Evolutionary conservation across 2,888 invertebrate species (phyloP).

Genomic region (Calameuta filiformis): DNA sequence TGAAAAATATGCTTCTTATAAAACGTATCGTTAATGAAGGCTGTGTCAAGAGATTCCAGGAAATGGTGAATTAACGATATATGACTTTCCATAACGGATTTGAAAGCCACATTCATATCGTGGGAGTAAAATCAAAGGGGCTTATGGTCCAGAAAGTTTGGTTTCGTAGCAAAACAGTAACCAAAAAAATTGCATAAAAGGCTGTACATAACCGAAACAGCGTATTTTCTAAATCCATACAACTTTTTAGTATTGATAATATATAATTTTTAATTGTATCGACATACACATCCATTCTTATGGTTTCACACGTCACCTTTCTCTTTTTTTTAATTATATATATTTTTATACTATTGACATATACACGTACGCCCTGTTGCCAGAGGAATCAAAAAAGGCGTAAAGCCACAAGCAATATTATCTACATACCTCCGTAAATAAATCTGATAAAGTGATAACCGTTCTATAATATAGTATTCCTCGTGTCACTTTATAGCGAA

Average conservation of each 20-base stretch:
- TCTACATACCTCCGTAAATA: neutral
- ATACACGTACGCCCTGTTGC: too few species aligned
- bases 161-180: neutral
- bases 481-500: neutral
- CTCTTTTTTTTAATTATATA: too few species aligned
- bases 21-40: neutral
- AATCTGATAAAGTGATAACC: neutral
- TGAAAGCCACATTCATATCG: neutral
- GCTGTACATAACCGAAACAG: neutral
- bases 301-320: neutral
- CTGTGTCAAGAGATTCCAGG: neutral
- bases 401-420: neutral
- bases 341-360: too few species aligned
- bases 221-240: neutral
- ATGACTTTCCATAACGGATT: too few species aligned
- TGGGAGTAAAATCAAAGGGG: neutral
- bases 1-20: neutral
- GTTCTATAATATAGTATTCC: neutral
- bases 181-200: neutral
- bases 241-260: neutral
- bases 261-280: neutral
- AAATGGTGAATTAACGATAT: neutral
- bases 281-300: neutral
- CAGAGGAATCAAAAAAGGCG: neutral
- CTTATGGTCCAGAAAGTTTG: neutral